Evolutionary conservation across 2,113 vertebrate genomes (phyloP), one percentile per base, ranked within the genome.

Genomic region (Connochaetes taurinus): DNA sequence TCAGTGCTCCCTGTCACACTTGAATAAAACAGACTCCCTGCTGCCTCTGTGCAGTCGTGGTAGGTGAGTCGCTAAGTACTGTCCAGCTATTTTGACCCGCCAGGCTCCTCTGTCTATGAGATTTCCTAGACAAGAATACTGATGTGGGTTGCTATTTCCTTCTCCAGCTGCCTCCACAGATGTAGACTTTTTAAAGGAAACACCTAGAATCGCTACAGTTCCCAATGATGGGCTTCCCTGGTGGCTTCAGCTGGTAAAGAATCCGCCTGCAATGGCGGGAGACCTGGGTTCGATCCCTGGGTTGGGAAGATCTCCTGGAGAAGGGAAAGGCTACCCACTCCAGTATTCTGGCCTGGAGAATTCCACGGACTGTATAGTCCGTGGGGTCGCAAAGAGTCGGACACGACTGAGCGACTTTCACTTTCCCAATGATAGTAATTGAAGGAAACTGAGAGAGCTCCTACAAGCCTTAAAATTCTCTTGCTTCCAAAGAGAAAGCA

Each of bases 401-500:
- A 71, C 19, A 71, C 8, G 5, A 40, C 19, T 74, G n/a, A 40
- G 10, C 19, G 1, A 40, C 10, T 71, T 71, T 23, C 67, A 6
- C n/a, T 74, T 76, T 92, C 45, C 29, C 62, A 84, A 1, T 64
- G 19, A 25, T 31, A 57, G 27, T 31, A 92, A 67, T 4, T 89
- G 31, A 87, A 95, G 21, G 71, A 57, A n/a, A 60, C 40, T 33
- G 16, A 85, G 74, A 78, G 57, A 80, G 13, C 33, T 40, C n/a
- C 31, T 43, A 47, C 3, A 78, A 89, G 19, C 8, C 40, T 60
- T 11, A 71, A 92, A 80, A 12, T 13, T 83, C 50, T 84, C 31
- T 71, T 47, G 10, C 13, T 90, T 92, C 36, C 58, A 89, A 88
- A 33, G 53, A 88, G 55, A 91, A 96, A 60, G 43, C 53, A 90